Evolutionary conservation across 2,113 vertebrate species (phyloP).

Genomic region (Daubentonia madagascariensis): DNA sequence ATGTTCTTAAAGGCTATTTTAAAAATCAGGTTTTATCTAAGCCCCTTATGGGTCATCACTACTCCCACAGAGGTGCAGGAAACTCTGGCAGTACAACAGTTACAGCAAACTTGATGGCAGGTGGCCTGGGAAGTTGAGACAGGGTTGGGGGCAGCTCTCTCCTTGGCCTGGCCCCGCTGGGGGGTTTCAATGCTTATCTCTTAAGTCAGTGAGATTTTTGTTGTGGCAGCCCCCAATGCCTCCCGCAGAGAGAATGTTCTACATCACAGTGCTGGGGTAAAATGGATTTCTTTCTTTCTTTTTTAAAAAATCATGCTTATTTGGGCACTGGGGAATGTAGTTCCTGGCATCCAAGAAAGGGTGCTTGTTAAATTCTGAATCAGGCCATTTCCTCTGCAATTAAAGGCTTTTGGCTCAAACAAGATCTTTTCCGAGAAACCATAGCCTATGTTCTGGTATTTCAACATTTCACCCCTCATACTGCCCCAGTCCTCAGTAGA

Average conservation of each 20-base stretch:
- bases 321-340: neutral
- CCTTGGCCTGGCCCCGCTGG: neutral
- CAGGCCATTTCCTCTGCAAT: neutral
- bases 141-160: neutral
- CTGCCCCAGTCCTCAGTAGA: neutral
- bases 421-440: neutral
- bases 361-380: neutral
- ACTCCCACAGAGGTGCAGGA: neutral
- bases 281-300: neutral
- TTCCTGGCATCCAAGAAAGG: slow-evolving; percentile 3
- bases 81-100: neutral
- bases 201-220: neutral
- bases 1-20: slow-evolving; percentile 12
- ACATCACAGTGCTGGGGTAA: neutral
- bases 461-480: neutral
- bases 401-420: slow-evolving; percentile 7
- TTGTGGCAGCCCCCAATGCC: neutral
- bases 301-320: neutral
- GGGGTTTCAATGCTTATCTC: neutral
- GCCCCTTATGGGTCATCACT: neutral
- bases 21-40: neutral
- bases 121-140: neutral
- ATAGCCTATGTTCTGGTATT: neutral
- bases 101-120: neutral
- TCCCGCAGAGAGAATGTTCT: neutral